Percentiles rank a stretch among this genome's conserved stretches.
Conservation (phyloP, 2,113 vertebrate genomes). For the Myrmecophaga tridactyla region DNA sequence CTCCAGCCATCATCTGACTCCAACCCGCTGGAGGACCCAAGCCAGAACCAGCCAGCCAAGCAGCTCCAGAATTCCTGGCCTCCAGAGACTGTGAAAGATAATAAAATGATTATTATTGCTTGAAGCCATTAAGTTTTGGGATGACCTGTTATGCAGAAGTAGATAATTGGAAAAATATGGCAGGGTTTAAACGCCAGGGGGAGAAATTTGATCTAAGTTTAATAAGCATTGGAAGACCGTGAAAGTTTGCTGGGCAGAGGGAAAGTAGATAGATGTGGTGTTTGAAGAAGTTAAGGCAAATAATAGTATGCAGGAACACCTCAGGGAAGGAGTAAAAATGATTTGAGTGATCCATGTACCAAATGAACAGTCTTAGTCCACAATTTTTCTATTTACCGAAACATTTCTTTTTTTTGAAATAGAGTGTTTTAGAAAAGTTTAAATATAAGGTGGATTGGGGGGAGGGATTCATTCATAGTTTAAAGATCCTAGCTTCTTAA, state of each 20-base stretch:
- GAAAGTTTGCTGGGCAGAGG: not conserved
- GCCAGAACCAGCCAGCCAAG: not conserved
- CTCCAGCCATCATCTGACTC: not conserved
- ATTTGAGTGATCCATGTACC: not conserved
- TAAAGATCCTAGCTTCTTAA: not conserved
- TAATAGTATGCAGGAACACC: rapidly evolving
- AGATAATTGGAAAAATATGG: not conserved
- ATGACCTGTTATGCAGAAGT: not conserved
- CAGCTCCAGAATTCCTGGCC: not conserved
- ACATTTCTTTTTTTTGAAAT: not conserved
- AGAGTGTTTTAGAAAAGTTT: not conserved
- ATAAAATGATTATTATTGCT: not conserved
- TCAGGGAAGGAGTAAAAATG: not conserved
- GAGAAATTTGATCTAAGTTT: not conserved
- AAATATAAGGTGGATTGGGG: not conserved
- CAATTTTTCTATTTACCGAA: not conserved
- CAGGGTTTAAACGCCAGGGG: not conserved
- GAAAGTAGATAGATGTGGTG: not conserved
- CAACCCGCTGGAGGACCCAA: too few relatives aligned
- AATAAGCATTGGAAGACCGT: not conserved
- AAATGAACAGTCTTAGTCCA: not conserved
- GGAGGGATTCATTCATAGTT: not conserved
- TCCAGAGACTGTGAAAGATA: not conserved
- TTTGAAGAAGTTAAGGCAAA: not conserved
- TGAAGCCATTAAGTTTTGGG: not conserved